Percentiles rank a stretch among this genome's conserved stretches.
Evolutionary conservation across 2,888 invertebrate species (phyloP).

Genomic region (Microctonus brassicae): DNA sequence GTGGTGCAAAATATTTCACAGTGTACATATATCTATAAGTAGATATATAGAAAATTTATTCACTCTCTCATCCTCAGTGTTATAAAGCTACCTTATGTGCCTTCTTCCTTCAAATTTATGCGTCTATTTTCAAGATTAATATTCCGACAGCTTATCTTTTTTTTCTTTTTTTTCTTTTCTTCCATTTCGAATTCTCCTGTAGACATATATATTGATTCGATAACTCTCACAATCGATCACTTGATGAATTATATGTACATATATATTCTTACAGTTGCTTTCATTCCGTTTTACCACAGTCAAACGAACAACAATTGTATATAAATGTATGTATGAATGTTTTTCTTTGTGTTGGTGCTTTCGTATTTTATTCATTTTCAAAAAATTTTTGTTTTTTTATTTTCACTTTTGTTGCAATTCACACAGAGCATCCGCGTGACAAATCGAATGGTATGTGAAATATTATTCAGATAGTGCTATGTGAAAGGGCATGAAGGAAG

Average conservation of each 20-base stretch:
- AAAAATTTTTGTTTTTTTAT: not conserved
- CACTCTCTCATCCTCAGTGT: not conserved
- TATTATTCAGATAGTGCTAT: conserved; percentile 18
- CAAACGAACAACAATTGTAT: not conserved
- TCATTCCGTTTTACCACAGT: not conserved
- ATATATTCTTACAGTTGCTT: too few species aligned
- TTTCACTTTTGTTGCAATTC: conserved; percentile 6
- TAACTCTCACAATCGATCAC: not conserved
- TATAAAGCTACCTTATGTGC: not conserved
- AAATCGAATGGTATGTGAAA: conserved; percentile 24
- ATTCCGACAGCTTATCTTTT: not conserved
- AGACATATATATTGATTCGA: not conserved
- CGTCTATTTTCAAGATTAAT: conserved; percentile 28
- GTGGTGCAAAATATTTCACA: not conserved
- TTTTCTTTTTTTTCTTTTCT: not conserved
- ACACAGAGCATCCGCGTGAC: conserved; percentile 2
- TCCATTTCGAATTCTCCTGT: not conserved
- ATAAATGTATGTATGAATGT: not conserved
- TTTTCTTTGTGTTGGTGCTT: not conserved
- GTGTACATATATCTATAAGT: too few species aligned
- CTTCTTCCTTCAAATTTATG: conserved; percentile 19
- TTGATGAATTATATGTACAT: not conserved
- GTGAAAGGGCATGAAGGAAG: not conserved
- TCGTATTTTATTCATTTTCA: not conserved
- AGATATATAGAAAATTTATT: conserved; percentile 30